Percentiles rank a stretch among this genome's conserved stretches.
Conservation (phyloP, 1,140 invertebrate genomes). For the roundworm (Caenorhabditis elegans) region DNA sequence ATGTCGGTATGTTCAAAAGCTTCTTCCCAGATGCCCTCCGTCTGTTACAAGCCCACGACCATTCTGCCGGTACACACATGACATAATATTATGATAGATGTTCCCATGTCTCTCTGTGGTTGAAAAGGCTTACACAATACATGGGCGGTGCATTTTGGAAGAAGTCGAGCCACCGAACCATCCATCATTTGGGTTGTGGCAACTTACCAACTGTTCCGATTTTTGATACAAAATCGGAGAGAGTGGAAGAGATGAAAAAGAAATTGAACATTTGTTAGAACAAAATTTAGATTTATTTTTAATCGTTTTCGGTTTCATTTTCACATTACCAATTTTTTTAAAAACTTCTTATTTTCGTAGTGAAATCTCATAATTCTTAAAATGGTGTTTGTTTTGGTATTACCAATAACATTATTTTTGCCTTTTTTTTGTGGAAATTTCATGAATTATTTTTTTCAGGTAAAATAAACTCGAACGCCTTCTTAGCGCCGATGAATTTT, state of each 20-base stretch:
- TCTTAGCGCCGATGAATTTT: too few species aligned
- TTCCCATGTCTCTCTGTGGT: neutral
- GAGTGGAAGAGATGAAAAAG: neutral
- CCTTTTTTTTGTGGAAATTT: too few species aligned
- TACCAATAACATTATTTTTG: too few species aligned
- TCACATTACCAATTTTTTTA: too few species aligned
- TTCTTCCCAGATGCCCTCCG: too few species aligned
- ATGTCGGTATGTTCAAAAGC: too few species aligned
- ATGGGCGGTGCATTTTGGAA: neutral
- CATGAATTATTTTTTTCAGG: too few species aligned
- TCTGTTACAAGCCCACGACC: too few species aligned
- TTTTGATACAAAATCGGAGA: neutral
- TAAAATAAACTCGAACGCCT: too few species aligned
- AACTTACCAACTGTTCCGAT: conserved; percentile 17
- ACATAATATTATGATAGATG: conserved; percentile 25
- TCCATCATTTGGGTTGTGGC: neutral
- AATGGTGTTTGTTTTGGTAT: too few species aligned
- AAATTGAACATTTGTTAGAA: neutral
- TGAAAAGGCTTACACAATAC: conserved; percentile 5
- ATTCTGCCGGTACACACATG: neutral
- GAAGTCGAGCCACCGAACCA: neutral
- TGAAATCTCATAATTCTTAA: too few species aligned
- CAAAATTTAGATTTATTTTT: neutral
- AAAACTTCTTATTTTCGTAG: too few species aligned
- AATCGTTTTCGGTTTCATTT: neutral